These are phyloP conservation scores for Peromyscus attwateri DNA, from an alignment of 2,797 vertebrate species.

Conservation along the genomic window DNA sequence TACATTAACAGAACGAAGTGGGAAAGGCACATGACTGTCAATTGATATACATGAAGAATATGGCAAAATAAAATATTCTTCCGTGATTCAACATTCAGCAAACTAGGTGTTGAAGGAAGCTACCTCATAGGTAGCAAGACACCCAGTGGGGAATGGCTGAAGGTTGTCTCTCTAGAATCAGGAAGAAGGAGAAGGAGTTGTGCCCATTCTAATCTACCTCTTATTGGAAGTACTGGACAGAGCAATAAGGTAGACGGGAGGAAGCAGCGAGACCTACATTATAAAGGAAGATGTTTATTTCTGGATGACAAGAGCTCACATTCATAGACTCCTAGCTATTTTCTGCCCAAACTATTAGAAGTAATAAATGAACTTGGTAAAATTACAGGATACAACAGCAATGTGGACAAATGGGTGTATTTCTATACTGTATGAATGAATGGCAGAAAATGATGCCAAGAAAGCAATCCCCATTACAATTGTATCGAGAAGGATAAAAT, in stretches of 20 bases:
- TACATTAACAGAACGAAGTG: not conserved
- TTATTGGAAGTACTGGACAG: not conserved
- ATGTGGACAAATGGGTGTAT: not conserved
- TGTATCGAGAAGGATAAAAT: not conserved
- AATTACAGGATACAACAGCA: not conserved
- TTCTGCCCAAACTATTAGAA: not conserved
- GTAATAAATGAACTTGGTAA: not conserved
- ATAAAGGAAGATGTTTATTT: not conserved
- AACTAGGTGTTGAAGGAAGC: not conserved
- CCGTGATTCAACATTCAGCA: not conserved
- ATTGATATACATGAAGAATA: not conserved
- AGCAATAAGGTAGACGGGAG: not conserved
- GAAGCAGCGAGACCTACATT: not conserved
- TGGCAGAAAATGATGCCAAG: not conserved
- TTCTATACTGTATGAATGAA: not conserved
- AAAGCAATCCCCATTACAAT: not conserved
- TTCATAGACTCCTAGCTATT: not conserved
- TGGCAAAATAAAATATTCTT: not conserved
- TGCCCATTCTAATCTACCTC: not conserved
- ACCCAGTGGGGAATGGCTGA: not conserved
- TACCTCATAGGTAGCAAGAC: not conserved
- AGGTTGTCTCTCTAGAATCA: not conserved
- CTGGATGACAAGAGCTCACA: not conserved
- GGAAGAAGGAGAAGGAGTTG: not conserved
- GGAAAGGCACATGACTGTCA: not conserved